Evolutionary conservation across 2,113 vertebrate species (phyloP).

Genomic region (Scytalopus superciliaris): DNA sequence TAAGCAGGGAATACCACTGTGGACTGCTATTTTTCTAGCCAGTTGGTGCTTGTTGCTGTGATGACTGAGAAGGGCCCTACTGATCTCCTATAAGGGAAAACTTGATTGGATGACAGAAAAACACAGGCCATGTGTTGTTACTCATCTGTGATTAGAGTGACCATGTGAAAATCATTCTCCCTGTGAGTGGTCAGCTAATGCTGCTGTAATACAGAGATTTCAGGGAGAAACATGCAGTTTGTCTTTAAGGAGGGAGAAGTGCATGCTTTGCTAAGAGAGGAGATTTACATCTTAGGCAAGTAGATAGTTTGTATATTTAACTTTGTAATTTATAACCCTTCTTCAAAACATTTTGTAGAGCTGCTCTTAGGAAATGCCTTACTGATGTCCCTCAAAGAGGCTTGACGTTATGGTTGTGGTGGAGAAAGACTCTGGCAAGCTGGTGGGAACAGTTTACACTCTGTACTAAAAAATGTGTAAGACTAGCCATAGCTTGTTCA

Average conservation of each 20-base stretch:
- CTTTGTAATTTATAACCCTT: not conserved
- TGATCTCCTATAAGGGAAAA: not conserved
- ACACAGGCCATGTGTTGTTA: not conserved
- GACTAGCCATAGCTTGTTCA: not conserved
- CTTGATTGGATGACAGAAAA: not conserved
- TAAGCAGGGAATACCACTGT: not conserved
- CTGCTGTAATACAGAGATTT: not conserved
- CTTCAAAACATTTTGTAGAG: not conserved
- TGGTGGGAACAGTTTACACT: not conserved
- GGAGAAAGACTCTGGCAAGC: not conserved
- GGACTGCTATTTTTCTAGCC: not conserved
- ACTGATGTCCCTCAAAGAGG: not conserved
- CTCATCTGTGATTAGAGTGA: not conserved
- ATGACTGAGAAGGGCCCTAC: not conserved
- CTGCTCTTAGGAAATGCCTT: not conserved
- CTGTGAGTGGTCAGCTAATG: not conserved
- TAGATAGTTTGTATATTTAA: fast-evolving
- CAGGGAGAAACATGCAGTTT: not conserved
- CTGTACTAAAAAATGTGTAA: fast-evolving
- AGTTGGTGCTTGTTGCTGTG: not conserved
- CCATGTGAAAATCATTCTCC: not conserved
- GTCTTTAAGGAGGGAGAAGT: not conserved
- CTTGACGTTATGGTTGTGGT: not conserved
- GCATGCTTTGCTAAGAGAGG: not conserved
- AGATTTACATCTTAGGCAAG: not conserved